Conservation (phyloP, 2,113 vertebrate species). For the Ahaetulla prasina region DNA sequence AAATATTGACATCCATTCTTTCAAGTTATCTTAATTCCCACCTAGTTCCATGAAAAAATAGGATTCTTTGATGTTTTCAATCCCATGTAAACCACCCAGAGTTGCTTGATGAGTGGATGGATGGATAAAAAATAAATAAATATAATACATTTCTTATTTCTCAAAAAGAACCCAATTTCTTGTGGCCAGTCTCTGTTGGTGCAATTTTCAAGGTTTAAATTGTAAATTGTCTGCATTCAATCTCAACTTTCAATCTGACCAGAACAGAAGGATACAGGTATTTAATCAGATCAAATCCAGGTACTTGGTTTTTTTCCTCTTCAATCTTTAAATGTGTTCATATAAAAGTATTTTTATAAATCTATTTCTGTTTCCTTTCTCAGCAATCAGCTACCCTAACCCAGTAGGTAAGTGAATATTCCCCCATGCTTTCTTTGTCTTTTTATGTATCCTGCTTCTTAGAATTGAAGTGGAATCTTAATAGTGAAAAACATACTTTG, state of each 20-base stretch:
- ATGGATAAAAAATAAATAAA: background rate
- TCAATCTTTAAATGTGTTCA: constrained; percentile 7
- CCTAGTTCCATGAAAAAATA: background rate
- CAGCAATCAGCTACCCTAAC: constrained; percentile 66
- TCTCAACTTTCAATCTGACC: background rate
- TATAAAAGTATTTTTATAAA: constrained; percentile 40
- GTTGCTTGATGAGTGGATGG: background rate
- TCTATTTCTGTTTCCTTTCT: constrained; percentile 50
- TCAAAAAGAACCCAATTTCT: background rate
- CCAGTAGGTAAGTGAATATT: constrained; percentile 59
- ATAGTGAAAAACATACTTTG: background rate
- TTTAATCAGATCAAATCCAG: constrained; percentile 1
- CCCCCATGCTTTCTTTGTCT: background rate
- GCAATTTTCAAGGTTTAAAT: background rate
- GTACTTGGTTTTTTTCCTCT: constrained; percentile 26
- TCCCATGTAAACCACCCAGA: background rate
- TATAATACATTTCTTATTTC: background rate
- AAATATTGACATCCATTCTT: background rate
- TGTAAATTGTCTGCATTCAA: background rate
- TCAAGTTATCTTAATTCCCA: background rate
- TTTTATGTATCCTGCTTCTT: background rate
- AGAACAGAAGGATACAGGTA: background rate
- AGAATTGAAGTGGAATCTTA: background rate
- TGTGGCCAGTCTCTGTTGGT: background rate
- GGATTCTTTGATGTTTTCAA: background rate